Evolutionary conservation across 2,888 invertebrate species (phyloP).

Genomic region (Erebia epiphron): DNA sequence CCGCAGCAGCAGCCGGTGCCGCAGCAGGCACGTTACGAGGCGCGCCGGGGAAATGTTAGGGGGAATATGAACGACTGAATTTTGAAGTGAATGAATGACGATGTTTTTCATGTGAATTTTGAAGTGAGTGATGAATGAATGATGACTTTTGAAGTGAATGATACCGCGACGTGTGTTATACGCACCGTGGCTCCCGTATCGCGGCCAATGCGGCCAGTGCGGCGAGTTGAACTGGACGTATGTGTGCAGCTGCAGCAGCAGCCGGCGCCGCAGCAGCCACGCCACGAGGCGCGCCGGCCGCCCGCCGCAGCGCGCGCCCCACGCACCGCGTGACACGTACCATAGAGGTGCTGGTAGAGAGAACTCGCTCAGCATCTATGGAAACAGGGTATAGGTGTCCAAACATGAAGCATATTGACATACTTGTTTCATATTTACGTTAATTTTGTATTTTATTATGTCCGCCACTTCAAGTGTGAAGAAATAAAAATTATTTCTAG

Average conservation of each 20-base stretch:
- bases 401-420: no score
- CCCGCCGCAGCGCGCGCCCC: slow-evolving; percentile 57
- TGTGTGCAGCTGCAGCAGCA: slow-evolving; percentile 95
- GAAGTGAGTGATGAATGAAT: no score
- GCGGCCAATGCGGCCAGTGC: slow-evolving; percentile 60
- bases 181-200: slow-evolving; percentile 1
- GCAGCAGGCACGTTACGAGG: slow-evolving; percentile 96
- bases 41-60: slow-evolving; percentile 71
- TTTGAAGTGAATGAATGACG: no score
- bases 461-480: no score
- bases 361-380: slow-evolving; percentile 77
- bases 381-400: no score
- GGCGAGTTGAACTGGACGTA: slow-evolving; percentile 92
- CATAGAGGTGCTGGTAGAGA: slow-evolving; percentile 81
- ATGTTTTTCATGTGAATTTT: no score
- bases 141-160: no score
- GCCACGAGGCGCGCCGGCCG: slow-evolving; percentile 89
- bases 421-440: no score
- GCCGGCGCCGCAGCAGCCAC: slow-evolving; percentile 95
- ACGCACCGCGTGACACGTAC: slow-evolving; percentile 73
- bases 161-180: background rate
- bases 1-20: slow-evolving; percentile 93
- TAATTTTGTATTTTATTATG: no score
- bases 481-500: no score
- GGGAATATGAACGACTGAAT: no score